Evolutionary conservation across 2,113 vertebrate genomes (phyloP).

Genomic region (Sturnus vulgaris): DNA sequence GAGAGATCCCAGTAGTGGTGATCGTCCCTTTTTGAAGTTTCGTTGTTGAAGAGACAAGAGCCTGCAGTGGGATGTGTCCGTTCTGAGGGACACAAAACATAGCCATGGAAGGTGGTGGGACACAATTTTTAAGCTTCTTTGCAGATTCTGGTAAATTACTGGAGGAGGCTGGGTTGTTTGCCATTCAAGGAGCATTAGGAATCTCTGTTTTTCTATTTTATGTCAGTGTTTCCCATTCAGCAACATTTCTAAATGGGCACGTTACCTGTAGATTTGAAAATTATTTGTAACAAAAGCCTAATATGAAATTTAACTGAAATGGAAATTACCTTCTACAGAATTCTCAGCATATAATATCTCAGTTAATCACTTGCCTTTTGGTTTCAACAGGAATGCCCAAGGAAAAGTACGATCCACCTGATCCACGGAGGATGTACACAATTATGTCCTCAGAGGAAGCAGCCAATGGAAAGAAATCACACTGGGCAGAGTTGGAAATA

Average conservation of each 20-base stretch:
- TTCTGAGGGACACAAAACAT: not conserved
- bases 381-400: slow-evolving; percentile 95
- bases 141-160: not conserved
- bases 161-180: not conserved
- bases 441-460: slow-evolving; percentile 98
- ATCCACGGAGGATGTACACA: slow-evolving; percentile 98
- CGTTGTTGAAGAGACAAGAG: not conserved
- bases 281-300: accelerated
- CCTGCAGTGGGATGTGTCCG: not conserved
- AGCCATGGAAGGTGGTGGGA: not conserved
- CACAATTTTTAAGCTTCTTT: not conserved
- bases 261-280: not conserved
- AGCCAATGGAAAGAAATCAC: slow-evolving; percentile 97
- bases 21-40: not conserved
- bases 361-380: not conserved
- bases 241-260: not conserved
- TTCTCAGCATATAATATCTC: not conserved
- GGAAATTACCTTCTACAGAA: not conserved
- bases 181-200: not conserved
- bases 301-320: accelerated
- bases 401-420: slow-evolving; percentile 99
- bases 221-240: not conserved
- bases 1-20: not conserved
- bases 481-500: slow-evolving; percentile 99
- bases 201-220: not conserved